Evolutionary conservation across 2,888 invertebrate species (phyloP).

Genomic region (Capitulum mitella): DNA sequence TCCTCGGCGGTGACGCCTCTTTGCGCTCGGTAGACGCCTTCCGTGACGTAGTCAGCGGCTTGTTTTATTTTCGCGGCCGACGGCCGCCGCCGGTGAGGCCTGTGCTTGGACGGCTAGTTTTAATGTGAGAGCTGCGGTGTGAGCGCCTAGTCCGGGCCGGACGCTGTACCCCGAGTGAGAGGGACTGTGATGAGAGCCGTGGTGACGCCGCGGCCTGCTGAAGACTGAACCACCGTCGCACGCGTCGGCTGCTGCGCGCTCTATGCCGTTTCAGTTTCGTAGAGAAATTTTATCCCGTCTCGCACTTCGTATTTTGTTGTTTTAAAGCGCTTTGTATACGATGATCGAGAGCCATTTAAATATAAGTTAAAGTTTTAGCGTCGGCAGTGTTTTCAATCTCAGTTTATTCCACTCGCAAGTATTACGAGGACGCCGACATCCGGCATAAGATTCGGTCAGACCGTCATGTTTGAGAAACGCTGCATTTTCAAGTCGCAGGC

Average conservation of each 20-base stretch:
- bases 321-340: slow-evolving; percentile 23
- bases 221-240: not conserved
- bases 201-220: not conserved
- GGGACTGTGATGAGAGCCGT: not conserved
- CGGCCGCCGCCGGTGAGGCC: not conserved
- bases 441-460: too few relatives aligned
- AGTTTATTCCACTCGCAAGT: too few relatives aligned
- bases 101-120: not conserved
- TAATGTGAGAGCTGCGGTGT: not conserved
- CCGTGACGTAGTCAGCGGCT: too few relatives aligned
- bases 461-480: too few relatives aligned
- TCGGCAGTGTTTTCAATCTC: too few relatives aligned
- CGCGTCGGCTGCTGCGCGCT: not conserved
- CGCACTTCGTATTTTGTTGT: slow-evolving; percentile 22
- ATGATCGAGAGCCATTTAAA: slow-evolving; percentile 22
- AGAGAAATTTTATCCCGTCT: not conserved
- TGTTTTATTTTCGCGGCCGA: too few relatives aligned
- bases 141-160: not conserved
- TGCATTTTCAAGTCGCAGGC: too few relatives aligned
- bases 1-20: too few relatives aligned
- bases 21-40: too few relatives aligned
- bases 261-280: not conserved
- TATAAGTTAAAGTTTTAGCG: slow-evolving; percentile 10
- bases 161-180: not conserved
- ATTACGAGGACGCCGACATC: too few relatives aligned